These are phyloP conservation scores for Apoda limacodes DNA, from an alignment of 2,888 invertebrate species.

Conservation along the genomic window DNA sequence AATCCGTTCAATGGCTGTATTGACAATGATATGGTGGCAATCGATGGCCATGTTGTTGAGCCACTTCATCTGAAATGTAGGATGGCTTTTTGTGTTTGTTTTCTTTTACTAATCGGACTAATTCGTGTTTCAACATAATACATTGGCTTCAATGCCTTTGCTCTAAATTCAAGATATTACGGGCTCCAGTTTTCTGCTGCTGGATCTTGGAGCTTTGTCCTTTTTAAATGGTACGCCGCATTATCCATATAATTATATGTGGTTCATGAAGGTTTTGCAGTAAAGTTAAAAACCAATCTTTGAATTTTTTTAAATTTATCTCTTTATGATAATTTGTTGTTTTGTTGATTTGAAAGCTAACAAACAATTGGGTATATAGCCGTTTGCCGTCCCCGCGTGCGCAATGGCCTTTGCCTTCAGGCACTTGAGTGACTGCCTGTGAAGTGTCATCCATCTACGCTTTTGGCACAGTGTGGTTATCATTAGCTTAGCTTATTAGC, in stretches of 20 bases:
- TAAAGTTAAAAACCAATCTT: constrained; percentile 11
- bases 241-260: constrained; percentile 16
- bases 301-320: constrained; percentile 15
- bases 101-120: constrained; percentile 10
- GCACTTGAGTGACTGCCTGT: constrained; percentile 12
- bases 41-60: constrained; percentile 12
- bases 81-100: constrained; percentile 11
- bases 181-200: constrained; percentile 13
- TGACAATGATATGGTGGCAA: constrained; percentile 19
- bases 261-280: constrained; percentile 11
- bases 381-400: constrained; percentile 16
- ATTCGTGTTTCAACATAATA: constrained; percentile 15
- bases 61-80: constrained; percentile 15
- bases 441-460: constrained; percentile 15
- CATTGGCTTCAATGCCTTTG: constrained; percentile 14
- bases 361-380: constrained; percentile 15
- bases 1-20: constrained; percentile 16
- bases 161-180: constrained; percentile 13
- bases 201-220: constrained; percentile 12
- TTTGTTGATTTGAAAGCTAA: constrained; percentile 12
- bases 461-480: constrained; percentile 15
- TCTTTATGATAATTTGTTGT: constrained; percentile 16
- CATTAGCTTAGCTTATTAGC: too few relatives aligned
- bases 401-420: constrained; percentile 16
- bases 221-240: constrained; percentile 17